Percentiles rank a stretch among this genome's conserved stretches.
These are phyloP conservation scores for Anhinga anhinga DNA, from an alignment of 2,113 vertebrate genomes.

Conservation along the genomic window DNA sequence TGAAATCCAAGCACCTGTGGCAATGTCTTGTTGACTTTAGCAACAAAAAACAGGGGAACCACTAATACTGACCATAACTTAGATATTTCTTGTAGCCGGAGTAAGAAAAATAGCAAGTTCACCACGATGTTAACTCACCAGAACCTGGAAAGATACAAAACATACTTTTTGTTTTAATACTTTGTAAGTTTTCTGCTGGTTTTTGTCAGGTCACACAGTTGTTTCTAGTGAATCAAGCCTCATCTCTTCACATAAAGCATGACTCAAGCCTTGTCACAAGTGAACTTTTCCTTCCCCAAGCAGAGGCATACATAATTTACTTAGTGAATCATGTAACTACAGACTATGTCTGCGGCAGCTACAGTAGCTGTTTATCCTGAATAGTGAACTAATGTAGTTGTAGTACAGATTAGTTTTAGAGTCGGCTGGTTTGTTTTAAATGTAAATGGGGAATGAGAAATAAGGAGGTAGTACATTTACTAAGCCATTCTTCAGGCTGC, in stretches of 20 bases:
- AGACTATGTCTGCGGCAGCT: not conserved
- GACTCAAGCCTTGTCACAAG: not conserved
- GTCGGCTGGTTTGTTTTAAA: not conserved
- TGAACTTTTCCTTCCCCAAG: not conserved
- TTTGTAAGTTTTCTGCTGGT: not conserved
- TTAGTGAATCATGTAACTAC: not conserved
- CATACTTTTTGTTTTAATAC: not conserved
- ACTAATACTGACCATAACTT: not conserved
- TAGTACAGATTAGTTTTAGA: not conserved
- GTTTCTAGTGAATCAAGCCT: not conserved
- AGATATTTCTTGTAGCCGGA: not conserved
- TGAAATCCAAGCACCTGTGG: not conserved
- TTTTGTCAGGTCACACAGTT: not conserved
- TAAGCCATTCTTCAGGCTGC: not conserved
- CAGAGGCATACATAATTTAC: not conserved
- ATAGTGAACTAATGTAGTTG: not conserved
- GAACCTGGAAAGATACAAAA: not conserved
- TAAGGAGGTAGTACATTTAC: not conserved
- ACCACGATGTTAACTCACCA: not conserved
- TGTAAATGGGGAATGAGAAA: not conserved
- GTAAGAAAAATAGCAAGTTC: not conserved
- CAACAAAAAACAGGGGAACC: not conserved
- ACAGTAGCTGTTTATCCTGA: not conserved
- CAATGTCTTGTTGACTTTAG: not conserved
- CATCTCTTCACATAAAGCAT: not conserved